Base-by-base conservation (phyloP, 2,113 vertebrate genomes). In the Orthochromis indermauri region DNA sequence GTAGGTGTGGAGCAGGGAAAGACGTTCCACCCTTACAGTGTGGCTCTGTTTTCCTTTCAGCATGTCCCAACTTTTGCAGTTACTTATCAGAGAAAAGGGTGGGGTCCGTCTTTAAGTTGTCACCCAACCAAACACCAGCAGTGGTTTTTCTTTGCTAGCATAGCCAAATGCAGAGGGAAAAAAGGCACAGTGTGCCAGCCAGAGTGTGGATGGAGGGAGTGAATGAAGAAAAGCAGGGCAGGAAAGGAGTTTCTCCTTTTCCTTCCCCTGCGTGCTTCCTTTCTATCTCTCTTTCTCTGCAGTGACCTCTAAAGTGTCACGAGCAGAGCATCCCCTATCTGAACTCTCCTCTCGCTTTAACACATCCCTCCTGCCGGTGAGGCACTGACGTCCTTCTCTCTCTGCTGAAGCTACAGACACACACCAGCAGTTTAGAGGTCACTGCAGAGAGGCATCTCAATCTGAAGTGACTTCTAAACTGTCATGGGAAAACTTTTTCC, bases 221-320 rank as follows among this genome's bases (percentile, higher is more conserved):
- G 17, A 84, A 71, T 63, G 33, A 88, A 85, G 68, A 54, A 85
- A 79, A 28, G 53, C 73, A 55, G 53, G 26, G 83, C 94, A 94
- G 94, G 95, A 95, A 92, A 94, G 91, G 95, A 94, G 93, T 91
- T 91, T 87, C 87, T 91, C 80, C 89, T 88, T 82, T 94, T 88
- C 87, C 33, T 86, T 89, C 90, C 84, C 24, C 45, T 82, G 8
- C 16, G 45, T 33, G 61, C 82, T 95, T 95, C 92, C 94, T 85
- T 82, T 92, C 76, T 63, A 51, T 71, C 80, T 53, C 47, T 93
- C 90, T 26, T 76, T 86, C 80, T 80, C 87, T 79, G 84, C 71
- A 19, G 1, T 90, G 93, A 94, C 93, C 94, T 91, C 80, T 86
- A 84, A 91, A 81, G 78, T 59, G 66, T 81, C 88, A 61, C 10